Base-by-base conservation (phyloP, 2,888 invertebrate genomes). In the Acanthococcus lagerstroemiae region DNA sequence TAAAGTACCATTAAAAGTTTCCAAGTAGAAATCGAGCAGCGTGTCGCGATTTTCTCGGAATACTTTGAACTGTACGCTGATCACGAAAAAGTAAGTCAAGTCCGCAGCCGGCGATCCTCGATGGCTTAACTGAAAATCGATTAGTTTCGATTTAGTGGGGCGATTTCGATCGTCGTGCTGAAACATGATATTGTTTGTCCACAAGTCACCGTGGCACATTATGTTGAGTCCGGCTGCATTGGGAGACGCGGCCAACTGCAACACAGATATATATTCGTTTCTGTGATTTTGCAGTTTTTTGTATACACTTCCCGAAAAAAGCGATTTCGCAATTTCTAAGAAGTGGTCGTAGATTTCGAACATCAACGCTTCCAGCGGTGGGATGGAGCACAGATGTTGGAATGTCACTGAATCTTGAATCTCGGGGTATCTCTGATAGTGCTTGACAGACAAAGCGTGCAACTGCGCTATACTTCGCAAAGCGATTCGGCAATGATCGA, bases 141-240 rank as follows among this genome's bases (percentile, higher is more conserved):
- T 30, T 37, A 69, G 50, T 55, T 67, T 69, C 12, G 27, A 45
- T 2, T 50, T 19, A 15, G 46, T 19, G 7, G 25, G 22, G 17
- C n/a, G 9, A 9, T 65, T 63, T 6, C 50, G 37, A 1, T 54
- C 50, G 17, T 67, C 46, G 12, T 67, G 58, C 46, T 69, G 68
- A 58, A 70, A 69, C 67, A 69, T 50, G 37, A 69, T 67, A 19
- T 71, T 67, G 22, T 50, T 54, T 3, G 46, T 30, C 60, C 61
- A 61, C 1, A 55, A 44, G 21, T 67, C 60, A 25, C 60, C 60
- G 60, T 67, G 67, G n/a, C 44, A 27, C 19, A 61, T 58, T 12
- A 67, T 60, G 6, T 46, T 44, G 9, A 67, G 45, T 19, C 6
- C 3, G 15, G 52, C 45, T 12, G 45, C 21, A 19, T 9, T 12